These are phyloP conservation scores for Drosophila kanapiae DNA, from an alignment of 1,140 invertebrate genomes.

Conservation along the genomic window DNA sequence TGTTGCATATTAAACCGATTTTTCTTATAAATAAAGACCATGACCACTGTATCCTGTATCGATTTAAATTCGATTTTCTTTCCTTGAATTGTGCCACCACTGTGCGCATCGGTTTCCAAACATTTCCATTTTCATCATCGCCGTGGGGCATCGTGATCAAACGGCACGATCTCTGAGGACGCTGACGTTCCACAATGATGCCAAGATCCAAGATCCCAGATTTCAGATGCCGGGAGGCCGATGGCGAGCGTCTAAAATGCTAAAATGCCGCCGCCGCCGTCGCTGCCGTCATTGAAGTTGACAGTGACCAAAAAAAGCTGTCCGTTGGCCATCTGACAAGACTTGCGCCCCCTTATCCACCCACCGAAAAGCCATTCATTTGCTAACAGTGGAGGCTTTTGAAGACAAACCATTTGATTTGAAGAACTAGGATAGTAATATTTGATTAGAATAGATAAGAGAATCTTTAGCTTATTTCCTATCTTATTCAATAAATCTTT, in stretches of 20 bases:
- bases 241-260: conserved; percentile 28
- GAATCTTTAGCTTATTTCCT: background rate
- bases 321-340: conserved; percentile 48
- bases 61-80: conserved; percentile 4
- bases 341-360: conserved; percentile 46
- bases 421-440: background rate
- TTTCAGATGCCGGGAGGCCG: conserved; percentile 26
- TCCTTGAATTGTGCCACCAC: conserved; percentile 24
- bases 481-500: background rate
- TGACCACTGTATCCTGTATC: conserved; percentile 7
- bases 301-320: conserved; percentile 42
- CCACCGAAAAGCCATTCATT: conserved; percentile 20
- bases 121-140: conserved; percentile 70
- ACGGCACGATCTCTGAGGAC: conserved; percentile 68
- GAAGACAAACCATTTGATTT: background rate
- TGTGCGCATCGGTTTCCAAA: conserved; percentile 58
- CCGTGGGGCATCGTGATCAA: conserved; percentile 73
- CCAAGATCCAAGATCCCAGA: conserved; percentile 26
- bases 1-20: background rate
- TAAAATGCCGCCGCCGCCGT: conserved; percentile 26
- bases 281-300: conserved; percentile 44
- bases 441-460: background rate
- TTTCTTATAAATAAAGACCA: background rate
- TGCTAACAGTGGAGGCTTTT: background rate
- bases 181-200: conserved; percentile 56